Base-by-base conservation (phyloP, 1,140 invertebrate species). In the Notospermus geniculatus region DNA sequence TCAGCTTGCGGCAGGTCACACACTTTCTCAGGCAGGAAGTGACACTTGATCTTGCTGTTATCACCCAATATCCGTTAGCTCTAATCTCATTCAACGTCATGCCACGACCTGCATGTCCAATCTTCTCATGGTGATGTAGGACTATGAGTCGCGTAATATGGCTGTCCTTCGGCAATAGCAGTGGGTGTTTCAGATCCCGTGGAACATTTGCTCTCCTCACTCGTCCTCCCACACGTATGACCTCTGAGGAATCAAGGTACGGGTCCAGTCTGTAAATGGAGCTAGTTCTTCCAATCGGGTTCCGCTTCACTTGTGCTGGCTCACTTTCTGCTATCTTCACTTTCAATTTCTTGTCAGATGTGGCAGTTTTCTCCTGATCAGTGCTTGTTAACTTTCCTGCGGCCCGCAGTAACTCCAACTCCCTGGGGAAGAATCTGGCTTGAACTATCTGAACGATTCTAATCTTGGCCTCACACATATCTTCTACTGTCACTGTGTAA, bases 41-140 rank as follows among this genome's bases (percentile, higher is more conserved):
- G 53, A 68, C 64, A 17, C 56, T 59, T 28, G 66, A 60, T 50
- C 59, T 64, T 9, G 62, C 46, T 27, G 46, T 53, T 27, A 62
- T 57, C 25, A 67, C 59, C 62, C 66, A 63, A 57, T 39, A 66
- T 1, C 65, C 65, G 9, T 25, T 45, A 15, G 55, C 59, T 15
- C 59, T 2, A 11, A 62, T 39, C 22, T 60, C 46, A 43, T 61
- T 62, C 2, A 63, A 7, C n/a, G 60, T 68, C 45, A 68, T 32
- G 23, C 61, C 58, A 46, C 64, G 27, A 29, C 67, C 67, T 54
- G 63, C 60, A 59, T 68, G 67, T 30, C 32, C 25, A 53, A 58
- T 54, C n/a, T 45, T 43, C 22, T 60, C 28, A 58, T 66, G 67
- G 54, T 28, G 19, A 25, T 65, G 53, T 5, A 5, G 1, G 25